Evolutionary conservation across 2,888 invertebrate species (phyloP).

Genomic region (Zootermopsis nevadensis): DNA sequence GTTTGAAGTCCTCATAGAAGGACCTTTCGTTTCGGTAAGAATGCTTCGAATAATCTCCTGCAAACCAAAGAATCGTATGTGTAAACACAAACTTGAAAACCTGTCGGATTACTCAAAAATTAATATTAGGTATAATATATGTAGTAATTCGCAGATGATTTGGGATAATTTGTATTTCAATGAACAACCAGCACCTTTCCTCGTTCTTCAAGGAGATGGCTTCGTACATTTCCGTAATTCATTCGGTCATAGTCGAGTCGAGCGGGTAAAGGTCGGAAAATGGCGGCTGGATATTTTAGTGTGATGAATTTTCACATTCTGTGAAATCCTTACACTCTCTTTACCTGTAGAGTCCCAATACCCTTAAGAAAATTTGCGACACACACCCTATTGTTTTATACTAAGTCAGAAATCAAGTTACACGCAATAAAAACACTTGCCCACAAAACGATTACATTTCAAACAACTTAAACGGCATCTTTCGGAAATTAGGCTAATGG

Average conservation of each 20-base stretch:
- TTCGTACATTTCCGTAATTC: conserved; percentile 53
- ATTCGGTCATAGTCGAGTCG: conserved; percentile 52
- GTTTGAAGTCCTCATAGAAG: conserved; percentile 57
- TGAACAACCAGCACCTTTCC: conserved; percentile 54
- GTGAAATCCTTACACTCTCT: not conserved
- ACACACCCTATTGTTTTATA: not conserved
- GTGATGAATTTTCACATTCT: not conserved
- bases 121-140: conserved; percentile 44
- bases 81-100: conserved; percentile 43
- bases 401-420: not conserved
- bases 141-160: conserved; percentile 53
- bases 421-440: not conserved
- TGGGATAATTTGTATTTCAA: conserved; percentile 53
- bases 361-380: no score
- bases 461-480: conserved; percentile 16
- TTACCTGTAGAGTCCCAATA: not conserved
- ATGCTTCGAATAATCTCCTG: conserved; percentile 53
- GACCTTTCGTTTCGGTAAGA: conserved; percentile 54
- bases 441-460: not conserved
- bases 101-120: conserved; percentile 44
- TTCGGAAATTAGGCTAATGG: not conserved
- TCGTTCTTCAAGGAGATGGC: conserved; percentile 55
- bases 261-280: conserved; percentile 49
- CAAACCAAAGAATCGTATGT: conserved; percentile 47
- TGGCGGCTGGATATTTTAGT: conserved; percentile 46